Evolutionary conservation across 2,888 invertebrate species (phyloP).

Genomic region (Cosmia pyralina): DNA sequence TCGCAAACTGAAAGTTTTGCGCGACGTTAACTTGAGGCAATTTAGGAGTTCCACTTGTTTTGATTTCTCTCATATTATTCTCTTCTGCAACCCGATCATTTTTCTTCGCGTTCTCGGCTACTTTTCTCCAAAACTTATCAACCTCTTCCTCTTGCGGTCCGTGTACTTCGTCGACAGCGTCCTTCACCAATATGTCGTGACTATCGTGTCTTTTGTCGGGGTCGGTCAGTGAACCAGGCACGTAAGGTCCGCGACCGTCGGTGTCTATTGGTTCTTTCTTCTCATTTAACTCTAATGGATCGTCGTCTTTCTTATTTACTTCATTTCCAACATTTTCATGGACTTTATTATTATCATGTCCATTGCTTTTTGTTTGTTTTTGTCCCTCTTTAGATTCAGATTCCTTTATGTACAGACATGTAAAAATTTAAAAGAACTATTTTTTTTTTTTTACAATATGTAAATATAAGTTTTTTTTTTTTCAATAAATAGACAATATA

Average conservation of each 20-base stretch:
- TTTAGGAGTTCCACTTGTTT: constrained; percentile 82
- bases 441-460: constrained; percentile 37
- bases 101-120: constrained; percentile 82
- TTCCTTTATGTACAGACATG: constrained; percentile 88
- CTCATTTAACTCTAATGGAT: constrained; percentile 77
- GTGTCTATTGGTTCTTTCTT: constrained; percentile 78
- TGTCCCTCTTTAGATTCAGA: constrained; percentile 63
- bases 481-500: constrained; percentile 30
- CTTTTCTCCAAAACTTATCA: constrained; percentile 86
- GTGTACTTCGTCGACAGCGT: constrained; percentile 83
- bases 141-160: constrained; percentile 84
- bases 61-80: constrained; percentile 80
- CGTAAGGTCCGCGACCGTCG: constrained; percentile 85
- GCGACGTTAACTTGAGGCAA: constrained; percentile 89
- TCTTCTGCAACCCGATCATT: constrained; percentile 74
- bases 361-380: constrained; percentile 49
- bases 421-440: constrained; percentile 72
- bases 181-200: constrained; percentile 83
- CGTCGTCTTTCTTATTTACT: constrained; percentile 64
- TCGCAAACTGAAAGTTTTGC: constrained; percentile 94
- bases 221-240: constrained; percentile 90
- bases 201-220: constrained; percentile 87
- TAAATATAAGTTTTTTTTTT: constrained; percentile 25
- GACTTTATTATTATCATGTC: constrained; percentile 53
- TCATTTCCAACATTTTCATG: constrained; percentile 47